Conservation (phyloP, 1,140 invertebrate genomes). For the Hypsibius dujardini region DNA sequence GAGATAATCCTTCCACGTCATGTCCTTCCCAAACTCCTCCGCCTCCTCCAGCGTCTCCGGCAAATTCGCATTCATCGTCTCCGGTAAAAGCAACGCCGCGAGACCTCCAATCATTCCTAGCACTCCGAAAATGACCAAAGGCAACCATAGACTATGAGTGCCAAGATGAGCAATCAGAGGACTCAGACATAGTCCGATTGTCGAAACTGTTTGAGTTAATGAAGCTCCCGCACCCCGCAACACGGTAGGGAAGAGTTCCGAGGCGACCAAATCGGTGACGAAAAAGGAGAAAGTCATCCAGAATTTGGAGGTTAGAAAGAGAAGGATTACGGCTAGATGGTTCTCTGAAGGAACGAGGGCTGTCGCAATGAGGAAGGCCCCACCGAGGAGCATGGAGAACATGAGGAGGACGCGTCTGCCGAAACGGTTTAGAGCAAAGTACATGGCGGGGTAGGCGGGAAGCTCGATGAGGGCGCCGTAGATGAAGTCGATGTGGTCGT, state of each 20-base stretch:
- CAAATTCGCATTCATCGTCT: slow-evolving; percentile 29
- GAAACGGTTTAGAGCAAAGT: slow-evolving; percentile 34
- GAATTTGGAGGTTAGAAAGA: background rate
- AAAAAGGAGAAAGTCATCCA: background rate
- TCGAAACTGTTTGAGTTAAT: background rate
- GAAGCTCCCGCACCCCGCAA: slow-evolving; percentile 41
- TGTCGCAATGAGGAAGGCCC: slow-evolving; percentile 37
- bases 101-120: slow-evolving; percentile 27
- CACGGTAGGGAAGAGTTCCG: slow-evolving; percentile 64
- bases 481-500: slow-evolving; percentile 37
- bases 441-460: slow-evolving; percentile 24
- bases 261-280: slow-evolving; percentile 35
- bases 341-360: slow-evolving; percentile 23
- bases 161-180: slow-evolving; percentile 17
- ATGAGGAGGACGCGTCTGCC: slow-evolving; percentile 41
- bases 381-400: slow-evolving; percentile 38
- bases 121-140: slow-evolving; percentile 27
- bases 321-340: background rate
- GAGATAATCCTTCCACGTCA: background rate
- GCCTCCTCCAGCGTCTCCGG: slow-evolving; percentile 32
- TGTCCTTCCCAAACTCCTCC: slow-evolving; percentile 30
- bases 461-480: slow-evolving; percentile 24
- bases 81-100: slow-evolving; percentile 30
- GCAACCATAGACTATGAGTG: slow-evolving; percentile 22
- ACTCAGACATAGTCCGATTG: background rate